Evolutionary conservation across 1,140 invertebrate genomes (phyloP).

Genomic region (Pachyrhynchus sulphureomaculatus): DNA sequence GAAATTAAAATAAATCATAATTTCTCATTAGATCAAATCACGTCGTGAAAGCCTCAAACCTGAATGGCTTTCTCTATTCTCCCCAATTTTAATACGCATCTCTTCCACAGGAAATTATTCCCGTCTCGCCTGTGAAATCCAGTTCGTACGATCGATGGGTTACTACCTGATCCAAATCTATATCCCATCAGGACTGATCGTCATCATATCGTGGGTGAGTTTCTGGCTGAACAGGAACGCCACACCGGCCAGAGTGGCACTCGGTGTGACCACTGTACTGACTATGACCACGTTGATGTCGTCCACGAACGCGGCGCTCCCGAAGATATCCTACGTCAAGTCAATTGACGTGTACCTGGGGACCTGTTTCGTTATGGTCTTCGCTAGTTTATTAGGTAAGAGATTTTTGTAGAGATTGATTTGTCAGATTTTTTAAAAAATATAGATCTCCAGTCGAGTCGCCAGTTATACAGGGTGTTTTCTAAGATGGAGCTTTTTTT

Average conservation of each 20-base stretch:
- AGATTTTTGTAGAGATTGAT: slow-evolving; percentile 45
- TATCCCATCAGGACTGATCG: slow-evolving; percentile 97
- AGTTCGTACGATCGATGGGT: slow-evolving; percentile 96
- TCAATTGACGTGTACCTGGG: slow-evolving; percentile 98
- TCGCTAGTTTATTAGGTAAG: slow-evolving; percentile 90
- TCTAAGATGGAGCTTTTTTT: no score
- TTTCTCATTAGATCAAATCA: no score
- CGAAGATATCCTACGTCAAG: slow-evolving; percentile 98
- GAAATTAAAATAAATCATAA: no score
- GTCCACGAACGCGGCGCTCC: slow-evolving; percentile 95
- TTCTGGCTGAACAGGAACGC: slow-evolving; percentile 86
- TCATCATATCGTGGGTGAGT: slow-evolving; percentile 98
- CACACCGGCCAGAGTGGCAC: slow-evolving; percentile 92
- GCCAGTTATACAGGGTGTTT: no score
- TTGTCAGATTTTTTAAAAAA: no score
- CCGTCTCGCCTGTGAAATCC: slow-evolving; percentile 94
- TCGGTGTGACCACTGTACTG: slow-evolving; percentile 96
- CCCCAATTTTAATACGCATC: no score
- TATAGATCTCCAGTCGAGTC: no score
- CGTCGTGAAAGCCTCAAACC: no score
- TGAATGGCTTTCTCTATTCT: no score
- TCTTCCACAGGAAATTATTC: slow-evolving; percentile 89
- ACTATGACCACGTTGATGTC: slow-evolving; percentile 99
- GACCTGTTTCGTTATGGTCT: slow-evolving; percentile 97
- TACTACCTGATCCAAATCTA: slow-evolving; percentile 99